These are phyloP conservation scores for Drosophila fuyamai DNA, from an alignment of 1,140 invertebrate genomes.

Conservation along the genomic window DNA sequence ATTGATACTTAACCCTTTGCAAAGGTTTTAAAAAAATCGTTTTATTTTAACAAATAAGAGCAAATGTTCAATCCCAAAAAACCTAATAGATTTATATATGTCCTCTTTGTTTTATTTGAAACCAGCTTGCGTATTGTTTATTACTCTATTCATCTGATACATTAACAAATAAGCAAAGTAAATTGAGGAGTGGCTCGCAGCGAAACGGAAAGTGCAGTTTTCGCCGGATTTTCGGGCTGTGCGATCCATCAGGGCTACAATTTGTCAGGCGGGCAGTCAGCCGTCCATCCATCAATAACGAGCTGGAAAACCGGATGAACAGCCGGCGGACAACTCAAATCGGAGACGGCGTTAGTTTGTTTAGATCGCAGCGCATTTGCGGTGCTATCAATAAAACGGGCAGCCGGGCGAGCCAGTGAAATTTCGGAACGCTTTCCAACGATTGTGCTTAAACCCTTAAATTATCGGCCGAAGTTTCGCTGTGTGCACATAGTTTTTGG, in stretches of 20 bases:
- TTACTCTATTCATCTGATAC: too few species aligned
- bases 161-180: too few species aligned
- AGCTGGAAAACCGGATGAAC: constrained; percentile 2
- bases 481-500: constrained; percentile 55
- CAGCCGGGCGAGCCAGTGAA: constrained; percentile 20
- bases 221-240: constrained; percentile 8
- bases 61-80: too few species aligned
- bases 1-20: too few species aligned
- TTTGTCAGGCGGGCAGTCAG: constrained; percentile 64
- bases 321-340: too few species aligned
- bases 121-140: too few species aligned
- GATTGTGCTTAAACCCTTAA: constrained; percentile 33
- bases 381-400: constrained; percentile 61
- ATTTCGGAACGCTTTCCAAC: not conserved
- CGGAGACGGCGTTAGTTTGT: constrained; percentile 29
- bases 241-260: constrained; percentile 64
- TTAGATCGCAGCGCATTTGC: constrained; percentile 49
- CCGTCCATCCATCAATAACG: constrained; percentile 67
- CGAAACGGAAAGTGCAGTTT: constrained; percentile 21
- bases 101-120: too few species aligned
- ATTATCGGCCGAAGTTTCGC: constrained; percentile 45
- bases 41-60: too few species aligned
- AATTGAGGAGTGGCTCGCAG: not conserved
- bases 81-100: too few species aligned
- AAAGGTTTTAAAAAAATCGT: too few species aligned